Conservation (phyloP, 2,888 invertebrate species). For the Scaptomyza flava region DNA sequence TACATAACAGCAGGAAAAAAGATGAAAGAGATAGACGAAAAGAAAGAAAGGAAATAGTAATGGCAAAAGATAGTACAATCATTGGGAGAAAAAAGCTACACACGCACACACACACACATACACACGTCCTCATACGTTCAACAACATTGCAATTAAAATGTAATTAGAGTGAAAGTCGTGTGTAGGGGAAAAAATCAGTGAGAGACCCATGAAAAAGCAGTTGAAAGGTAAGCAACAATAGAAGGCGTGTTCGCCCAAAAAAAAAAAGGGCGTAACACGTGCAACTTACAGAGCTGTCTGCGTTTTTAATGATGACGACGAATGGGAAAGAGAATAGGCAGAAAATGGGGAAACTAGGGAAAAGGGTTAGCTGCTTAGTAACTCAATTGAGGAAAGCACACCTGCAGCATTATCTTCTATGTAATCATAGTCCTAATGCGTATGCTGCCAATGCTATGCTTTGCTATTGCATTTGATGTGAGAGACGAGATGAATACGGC, state of each 20-base stretch:
- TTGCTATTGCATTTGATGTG: constrained; percentile 7
- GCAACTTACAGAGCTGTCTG: constrained; percentile 2
- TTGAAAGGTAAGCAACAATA: background rate
- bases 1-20: background rate
- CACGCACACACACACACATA: constrained; percentile 16
- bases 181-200: background rate
- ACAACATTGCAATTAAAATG: constrained; percentile 71
- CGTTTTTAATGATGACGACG: constrained; percentile 7
- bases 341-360: background rate
- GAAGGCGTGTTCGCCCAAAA: constrained; percentile 8
- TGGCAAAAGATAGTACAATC: constrained; percentile 13
- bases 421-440: background rate
- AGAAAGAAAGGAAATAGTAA: constrained; percentile 28
- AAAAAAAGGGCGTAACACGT: constrained; percentile 8
- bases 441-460: background rate
- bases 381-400: constrained; percentile 26
- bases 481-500: background rate
- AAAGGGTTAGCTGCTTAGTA: constrained; percentile 13
- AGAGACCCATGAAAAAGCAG: background rate
- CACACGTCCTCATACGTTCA: constrained; percentile 18
- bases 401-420: constrained; percentile 15
- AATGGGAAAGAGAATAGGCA: no score
- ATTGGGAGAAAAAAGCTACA: background rate
- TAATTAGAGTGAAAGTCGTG: constrained; percentile 64
- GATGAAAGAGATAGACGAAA: constrained; percentile 9